These are phyloP conservation scores for Ophraella communa DNA, from an alignment of 2,888 invertebrate species.

Conservation along the genomic window DNA sequence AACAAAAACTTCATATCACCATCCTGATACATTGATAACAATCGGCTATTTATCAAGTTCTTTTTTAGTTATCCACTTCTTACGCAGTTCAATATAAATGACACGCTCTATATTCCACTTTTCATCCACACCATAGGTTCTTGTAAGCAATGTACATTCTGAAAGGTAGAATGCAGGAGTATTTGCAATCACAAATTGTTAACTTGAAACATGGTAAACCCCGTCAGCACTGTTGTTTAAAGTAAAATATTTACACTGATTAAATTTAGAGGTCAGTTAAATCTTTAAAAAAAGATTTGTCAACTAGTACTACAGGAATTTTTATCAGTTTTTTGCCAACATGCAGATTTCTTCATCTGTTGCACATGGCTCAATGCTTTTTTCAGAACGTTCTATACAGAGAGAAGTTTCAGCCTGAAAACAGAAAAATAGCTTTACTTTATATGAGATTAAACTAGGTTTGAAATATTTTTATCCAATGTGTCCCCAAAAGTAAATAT, in stretches of 20 bases:
- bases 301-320: background rate
- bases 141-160: background rate
- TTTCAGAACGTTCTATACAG: constrained; percentile 38
- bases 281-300: background rate
- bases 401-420: constrained; percentile 44
- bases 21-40: too few relatives aligned
- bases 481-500: too few relatives aligned
- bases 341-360: constrained; percentile 50
- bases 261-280: background rate
- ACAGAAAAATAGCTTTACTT: background rate
- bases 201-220: background rate
- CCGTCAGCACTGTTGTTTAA: background rate
- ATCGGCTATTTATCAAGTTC: too few relatives aligned
- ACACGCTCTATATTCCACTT: too few relatives aligned
- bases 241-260: background rate
- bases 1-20: too few relatives aligned
- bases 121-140: background rate
- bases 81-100: too few relatives aligned
- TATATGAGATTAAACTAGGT: background rate
- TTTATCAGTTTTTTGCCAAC: constrained; percentile 34
- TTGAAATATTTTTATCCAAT: too few relatives aligned
- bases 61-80: too few relatives aligned
- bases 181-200: background rate
- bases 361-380: constrained; percentile 41
- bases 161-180: background rate